Evolutionary conservation across 1,140 invertebrate genomes (phyloP).

Genomic region (Cataglyphis hispanica): DNA sequence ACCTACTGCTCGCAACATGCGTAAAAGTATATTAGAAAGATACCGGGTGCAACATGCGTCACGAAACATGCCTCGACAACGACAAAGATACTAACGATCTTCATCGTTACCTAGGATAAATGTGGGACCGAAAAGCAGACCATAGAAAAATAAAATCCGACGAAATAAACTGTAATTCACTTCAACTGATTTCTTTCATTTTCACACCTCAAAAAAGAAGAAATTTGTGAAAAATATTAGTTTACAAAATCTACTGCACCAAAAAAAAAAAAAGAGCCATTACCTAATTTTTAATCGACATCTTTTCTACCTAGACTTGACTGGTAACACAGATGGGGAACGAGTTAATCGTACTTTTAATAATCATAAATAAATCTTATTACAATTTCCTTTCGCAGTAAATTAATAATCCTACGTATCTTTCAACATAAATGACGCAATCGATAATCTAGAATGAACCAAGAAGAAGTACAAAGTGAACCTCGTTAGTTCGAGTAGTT

Average conservation of each 20-base stretch:
- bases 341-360: neutral
- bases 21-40: conserved; percentile 28
- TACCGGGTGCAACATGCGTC: neutral
- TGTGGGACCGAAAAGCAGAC: conserved; percentile 47
- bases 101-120: conserved; percentile 33
- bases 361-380: conserved; percentile 37
- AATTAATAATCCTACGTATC: neutral
- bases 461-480: neutral
- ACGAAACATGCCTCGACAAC: conserved; percentile 4
- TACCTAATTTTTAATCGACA: neutral
- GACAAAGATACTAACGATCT: conserved; percentile 24
- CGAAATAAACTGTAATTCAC: neutral
- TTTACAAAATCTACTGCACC: neutral
- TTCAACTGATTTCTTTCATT: neutral
- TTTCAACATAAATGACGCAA: conserved; percentile 13
- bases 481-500: conserved; percentile 28
- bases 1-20: conserved; percentile 90
- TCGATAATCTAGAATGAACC: conserved; percentile 22
- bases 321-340: neutral
- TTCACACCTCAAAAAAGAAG: neutral
- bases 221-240: neutral
- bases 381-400: conserved; percentile 9
- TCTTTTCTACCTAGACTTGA: neutral
- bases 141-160: neutral
- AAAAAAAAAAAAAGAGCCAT: neutral